Conservation (phyloP, 2,797 vertebrate genomes). For the Bradypodion pumilum region DNA sequence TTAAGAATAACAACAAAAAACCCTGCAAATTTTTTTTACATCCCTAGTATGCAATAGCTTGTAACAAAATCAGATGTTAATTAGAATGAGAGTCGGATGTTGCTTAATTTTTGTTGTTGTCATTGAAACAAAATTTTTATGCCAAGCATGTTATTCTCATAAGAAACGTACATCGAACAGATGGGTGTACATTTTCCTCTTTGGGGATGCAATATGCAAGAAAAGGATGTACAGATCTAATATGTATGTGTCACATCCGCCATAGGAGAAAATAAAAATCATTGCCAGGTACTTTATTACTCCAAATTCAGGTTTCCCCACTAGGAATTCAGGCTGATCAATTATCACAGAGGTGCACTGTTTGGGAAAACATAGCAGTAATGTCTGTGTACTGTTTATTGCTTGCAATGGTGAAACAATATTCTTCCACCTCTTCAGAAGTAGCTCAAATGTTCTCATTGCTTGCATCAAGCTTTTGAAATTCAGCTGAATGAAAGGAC, state of each 20-base stretch:
- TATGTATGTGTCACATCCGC: not conserved
- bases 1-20: too few species aligned
- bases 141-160: constrained; percentile 31
- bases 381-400: not conserved
- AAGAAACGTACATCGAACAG: constrained; percentile 32
- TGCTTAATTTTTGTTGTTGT: too few species aligned
- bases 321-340: constrained; percentile 1
- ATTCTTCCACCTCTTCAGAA: constrained; percentile 19
- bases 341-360: not conserved
- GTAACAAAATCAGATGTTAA: too few species aligned
- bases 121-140: constrained; percentile 29
- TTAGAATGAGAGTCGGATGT: too few species aligned
- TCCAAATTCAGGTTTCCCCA: not conserved
- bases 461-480: constrained; percentile 20
- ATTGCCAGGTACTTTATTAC: not conserved
- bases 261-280: not conserved
- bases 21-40: not conserved
- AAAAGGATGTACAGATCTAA: not conserved
- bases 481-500: constrained; percentile 13
- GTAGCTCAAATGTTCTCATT: constrained; percentile 18
- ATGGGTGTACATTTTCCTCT: constrained; percentile 3
- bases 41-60: not conserved
- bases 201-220: not conserved
- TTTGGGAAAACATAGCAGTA: constrained; percentile 10
- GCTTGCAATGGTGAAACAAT: not conserved